These are phyloP conservation scores for Ethmia dodecea DNA, from an alignment of 2,888 invertebrate genomes.

Conservation along the genomic window DNA sequence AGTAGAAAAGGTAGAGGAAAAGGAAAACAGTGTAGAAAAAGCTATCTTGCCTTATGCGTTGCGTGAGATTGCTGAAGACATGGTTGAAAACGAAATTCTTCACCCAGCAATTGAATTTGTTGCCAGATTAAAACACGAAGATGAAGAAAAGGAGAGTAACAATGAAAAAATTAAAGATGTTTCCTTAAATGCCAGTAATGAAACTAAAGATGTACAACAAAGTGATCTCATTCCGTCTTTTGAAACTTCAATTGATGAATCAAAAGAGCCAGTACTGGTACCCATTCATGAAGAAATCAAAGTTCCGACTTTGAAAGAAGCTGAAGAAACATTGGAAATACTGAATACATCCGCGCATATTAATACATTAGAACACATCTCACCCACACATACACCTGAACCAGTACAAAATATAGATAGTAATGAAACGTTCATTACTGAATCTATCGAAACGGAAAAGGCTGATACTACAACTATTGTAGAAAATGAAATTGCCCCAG, in stretches of 20 bases:
- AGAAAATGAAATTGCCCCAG: constrained; percentile 21
- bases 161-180: too few relatives aligned
- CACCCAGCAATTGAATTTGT: not conserved
- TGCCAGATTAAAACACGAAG: not conserved
- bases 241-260: too few relatives aligned
- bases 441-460: constrained; percentile 14
- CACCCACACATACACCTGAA: constrained; percentile 32
- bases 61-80: constrained; percentile 15
- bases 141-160: too few relatives aligned
- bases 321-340: too few relatives aligned
- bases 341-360: too few relatives aligned
- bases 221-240: too few relatives aligned
- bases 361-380: not conserved
- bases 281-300: too few relatives aligned
- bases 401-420: constrained; percentile 39
- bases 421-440: too few relatives aligned
- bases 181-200: too few relatives aligned
- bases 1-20: constrained; percentile 1
- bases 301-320: too few relatives aligned
- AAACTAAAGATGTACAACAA: too few relatives aligned
- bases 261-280: too few relatives aligned
- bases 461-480: constrained; percentile 14
- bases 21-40: constrained; percentile 25
- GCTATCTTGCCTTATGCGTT: constrained; percentile 30
- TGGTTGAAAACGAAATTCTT: not conserved